Base-by-base conservation (phyloP, 2,797 vertebrate species). In the Pseudochirops cupreus region DNA sequence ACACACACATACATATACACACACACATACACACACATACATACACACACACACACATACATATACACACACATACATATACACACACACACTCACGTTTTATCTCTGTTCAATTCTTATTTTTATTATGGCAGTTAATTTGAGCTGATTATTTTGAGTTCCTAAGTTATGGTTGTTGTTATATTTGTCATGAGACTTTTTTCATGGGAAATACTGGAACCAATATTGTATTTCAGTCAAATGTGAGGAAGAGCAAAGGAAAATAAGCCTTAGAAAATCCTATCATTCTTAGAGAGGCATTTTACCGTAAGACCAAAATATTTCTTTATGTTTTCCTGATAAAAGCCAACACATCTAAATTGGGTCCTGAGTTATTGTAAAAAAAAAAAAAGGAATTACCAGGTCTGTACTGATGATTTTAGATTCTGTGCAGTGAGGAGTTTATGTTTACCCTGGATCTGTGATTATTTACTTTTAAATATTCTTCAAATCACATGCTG, bases 201-300 rank as follows among this genome's bases (percentile, higher is more conserved):
- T 82, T 82, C 67, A 82, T 46, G 39, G 67, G n/a, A 82, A 82
- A 24, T 82, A 46, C 46, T 39, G n/a, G 18, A 39, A 46, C 18
- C 53, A 54, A 54, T 54, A 46, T 9, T 82, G 67, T 18, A 82
- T 24, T 82, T 82, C n/a, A 82, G 18, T 6, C n/a, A 46, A 24
- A 39, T 82, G n/a, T 82, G 67, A 82, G 67, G 67, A 82, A 46
- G n/a, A 82, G n/a, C n/a, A 82, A 82, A 82, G 67, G 67, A 82
- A 82, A 82, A 82, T 9, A 31, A 74, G n/a, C n/a, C 21, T 46
- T 82, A 24, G 67, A 46, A 82, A 82, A 82, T 82, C 67, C 18
- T 39, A 39, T 39, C 7, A 5, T 82, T 82, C 67, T 82, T 46
- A 21, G 6, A 46, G 33, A 74, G n/a, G 33, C 62, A 24, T 39